phyloP scores from a whole-genome alignment of 2,797 vertebrate genomes.

The Aplochiton taeniatus region DNA sequence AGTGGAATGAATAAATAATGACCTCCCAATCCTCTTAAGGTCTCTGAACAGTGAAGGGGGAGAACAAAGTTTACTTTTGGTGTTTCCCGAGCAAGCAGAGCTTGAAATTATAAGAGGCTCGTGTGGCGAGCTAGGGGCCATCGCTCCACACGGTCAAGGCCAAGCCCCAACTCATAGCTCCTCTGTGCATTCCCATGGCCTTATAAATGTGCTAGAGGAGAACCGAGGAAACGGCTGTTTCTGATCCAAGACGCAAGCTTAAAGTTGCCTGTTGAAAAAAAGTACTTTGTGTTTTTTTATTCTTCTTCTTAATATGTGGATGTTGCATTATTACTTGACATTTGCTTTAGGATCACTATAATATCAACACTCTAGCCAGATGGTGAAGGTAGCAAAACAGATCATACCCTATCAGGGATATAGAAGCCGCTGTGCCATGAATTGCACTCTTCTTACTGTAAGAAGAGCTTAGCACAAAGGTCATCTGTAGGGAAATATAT shows the following conservation, averaged over 20 bases:
- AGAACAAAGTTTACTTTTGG: constrained; percentile 74
- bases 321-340: constrained; percentile 19
- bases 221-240: constrained; percentile 58
- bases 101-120: constrained; percentile 76
- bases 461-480: too few relatives aligned
- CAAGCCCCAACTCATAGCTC: constrained; percentile 55
- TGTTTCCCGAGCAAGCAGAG: constrained; percentile 73
- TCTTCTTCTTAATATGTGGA: constrained; percentile 35
- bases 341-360: not conserved
- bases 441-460: too few relatives aligned
- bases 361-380: too few relatives aligned
- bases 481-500: too few relatives aligned
- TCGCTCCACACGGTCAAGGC: constrained; percentile 65
- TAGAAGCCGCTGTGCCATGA: too few relatives aligned
- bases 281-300: constrained; percentile 17
- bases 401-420: too few relatives aligned
- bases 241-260: constrained; percentile 55
- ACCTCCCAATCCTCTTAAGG: constrained; percentile 73
- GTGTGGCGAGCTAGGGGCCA: constrained; percentile 69
- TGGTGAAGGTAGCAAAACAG: too few relatives aligned
- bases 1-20: constrained; percentile 78
- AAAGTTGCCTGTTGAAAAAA: constrained; percentile 30
- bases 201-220: constrained; percentile 65
- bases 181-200: constrained; percentile 54
- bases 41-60: constrained; percentile 60